Percentiles rank a stretch among this genome's conserved stretches.
These are phyloP conservation scores for Neomorphus geoffroyi DNA, from an alignment of 2,797 vertebrate genomes.

Conservation along the genomic window DNA sequence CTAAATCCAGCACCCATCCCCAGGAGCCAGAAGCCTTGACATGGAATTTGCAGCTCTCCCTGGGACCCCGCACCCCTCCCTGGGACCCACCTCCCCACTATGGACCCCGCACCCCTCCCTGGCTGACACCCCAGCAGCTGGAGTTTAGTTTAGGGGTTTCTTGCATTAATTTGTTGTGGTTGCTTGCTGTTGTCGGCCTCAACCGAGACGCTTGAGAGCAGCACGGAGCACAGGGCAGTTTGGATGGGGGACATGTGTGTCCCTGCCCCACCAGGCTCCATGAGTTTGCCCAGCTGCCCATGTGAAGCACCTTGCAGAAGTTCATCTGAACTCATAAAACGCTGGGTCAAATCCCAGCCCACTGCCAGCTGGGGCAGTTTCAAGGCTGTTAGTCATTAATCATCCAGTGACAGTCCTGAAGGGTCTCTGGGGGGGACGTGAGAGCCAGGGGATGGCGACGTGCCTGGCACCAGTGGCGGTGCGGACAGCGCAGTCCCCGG, in stretches of 20 bases:
- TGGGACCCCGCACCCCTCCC: too few species aligned
- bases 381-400: constrained; percentile 85
- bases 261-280: not conserved
- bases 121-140: not conserved
- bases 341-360: constrained; percentile 85
- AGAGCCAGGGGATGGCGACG: not conserved
- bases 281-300: not conserved
- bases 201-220: rapidly evolving
- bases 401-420: constrained; percentile 85
- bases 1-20: not conserved
- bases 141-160: not conserved
- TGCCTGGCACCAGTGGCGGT: rapidly evolving
- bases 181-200: rapidly evolving
- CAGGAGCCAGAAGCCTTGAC: not conserved
- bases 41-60: too few species aligned
- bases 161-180: not conserved
- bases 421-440: constrained; percentile 44
- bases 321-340: constrained; percentile 85
- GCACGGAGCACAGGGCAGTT: rapidly evolving
- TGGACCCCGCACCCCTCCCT: too few species aligned
- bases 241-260: rapidly evolving
- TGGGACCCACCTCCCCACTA: too few species aligned
- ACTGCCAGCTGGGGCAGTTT: constrained; percentile 84
- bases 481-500: rapidly evolving
- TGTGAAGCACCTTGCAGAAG: constrained; percentile 79